Percentiles rank a stretch among this genome's conserved stretches.
These are phyloP conservation scores for Drosophila pseudoananassae DNA, from an alignment of 1,140 invertebrate species.

Conservation along the genomic window DNA sequence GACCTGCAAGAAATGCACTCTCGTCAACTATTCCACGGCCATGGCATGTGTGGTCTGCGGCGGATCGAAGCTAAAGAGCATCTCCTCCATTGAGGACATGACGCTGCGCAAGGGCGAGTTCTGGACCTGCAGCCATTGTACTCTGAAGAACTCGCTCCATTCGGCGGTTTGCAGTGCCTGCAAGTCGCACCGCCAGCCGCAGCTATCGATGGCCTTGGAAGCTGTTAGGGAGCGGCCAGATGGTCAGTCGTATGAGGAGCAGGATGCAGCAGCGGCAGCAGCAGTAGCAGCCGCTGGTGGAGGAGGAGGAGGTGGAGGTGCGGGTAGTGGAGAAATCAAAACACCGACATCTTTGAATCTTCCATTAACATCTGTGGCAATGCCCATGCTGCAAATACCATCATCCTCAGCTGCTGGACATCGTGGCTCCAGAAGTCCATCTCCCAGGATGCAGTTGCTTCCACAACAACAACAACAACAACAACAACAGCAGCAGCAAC, in stretches of 20 bases:
- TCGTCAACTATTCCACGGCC: conserved; percentile 89
- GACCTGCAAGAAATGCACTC: conserved; percentile 94
- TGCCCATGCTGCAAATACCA: conserved; percentile 46
- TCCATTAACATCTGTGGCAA: conserved; percentile 28
- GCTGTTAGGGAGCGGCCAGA: conserved; percentile 65
- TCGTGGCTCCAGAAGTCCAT: conserved; percentile 64
- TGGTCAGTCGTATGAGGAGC: conserved; percentile 67
- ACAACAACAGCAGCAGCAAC: conserved; percentile 14
- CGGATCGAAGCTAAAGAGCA: conserved; percentile 90
- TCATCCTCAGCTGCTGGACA: conserved; percentile 24
- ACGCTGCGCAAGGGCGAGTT: conserved; percentile 90
- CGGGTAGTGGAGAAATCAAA: conserved; percentile 4
- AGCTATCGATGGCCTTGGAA: conserved; percentile 48
- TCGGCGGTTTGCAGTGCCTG: conserved; percentile 91
- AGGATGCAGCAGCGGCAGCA: conserved; percentile 26
- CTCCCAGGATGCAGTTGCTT: conserved; percentile 50
- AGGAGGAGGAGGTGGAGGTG: background rate
- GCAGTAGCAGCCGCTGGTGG: background rate
- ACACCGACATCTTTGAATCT: conserved; percentile 11
- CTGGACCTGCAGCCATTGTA: conserved; percentile 92
- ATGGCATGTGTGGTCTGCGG: conserved; percentile 93
- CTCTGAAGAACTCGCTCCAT: conserved; percentile 92
- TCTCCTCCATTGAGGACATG: conserved; percentile 87
- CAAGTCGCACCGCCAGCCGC: conserved; percentile 84
- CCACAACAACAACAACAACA: conserved; percentile 7